phyloP scores from a whole-genome alignment of 2,797 vertebrate species.

The Hydrocynus forskahlii region DNA sequence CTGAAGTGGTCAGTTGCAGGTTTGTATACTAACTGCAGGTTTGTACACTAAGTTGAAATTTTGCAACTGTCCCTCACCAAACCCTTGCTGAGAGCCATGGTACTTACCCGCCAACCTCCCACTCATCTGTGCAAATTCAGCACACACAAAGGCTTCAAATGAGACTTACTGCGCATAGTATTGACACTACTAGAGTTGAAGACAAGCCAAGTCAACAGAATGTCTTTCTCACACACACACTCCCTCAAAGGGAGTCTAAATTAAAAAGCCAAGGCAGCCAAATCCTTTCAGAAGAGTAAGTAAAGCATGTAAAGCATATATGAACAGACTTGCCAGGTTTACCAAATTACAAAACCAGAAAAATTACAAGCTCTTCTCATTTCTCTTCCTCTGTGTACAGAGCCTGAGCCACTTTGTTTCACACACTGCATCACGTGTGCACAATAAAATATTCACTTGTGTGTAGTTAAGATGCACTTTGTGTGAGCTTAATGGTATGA shows the following conservation, averaged over 20 bases:
- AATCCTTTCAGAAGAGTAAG: constrained; percentile 1
- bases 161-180: constrained; percentile 18
- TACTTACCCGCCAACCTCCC: background rate
- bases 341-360: background rate
- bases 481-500: too few relatives aligned
- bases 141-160: constrained; percentile 11
- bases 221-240: background rate
- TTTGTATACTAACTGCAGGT: background rate
- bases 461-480: too few relatives aligned
- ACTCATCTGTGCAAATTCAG: constrained; percentile 3
- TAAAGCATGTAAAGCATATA: background rate
- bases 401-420: background rate
- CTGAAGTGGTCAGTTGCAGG: background rate
- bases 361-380: background rate
- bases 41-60: background rate
- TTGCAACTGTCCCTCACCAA: constrained; percentile 7
- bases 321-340: background rate
- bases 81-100: background rate
- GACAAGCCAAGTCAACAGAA: constrained; percentile 43
- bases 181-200: constrained; percentile 16
- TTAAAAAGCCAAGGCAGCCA: constrained; percentile 25
- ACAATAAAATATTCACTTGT: background rate
- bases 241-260: constrained; percentile 10
- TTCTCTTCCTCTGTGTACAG: background rate
- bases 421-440: background rate